Base-by-base conservation (phyloP, 2,113 vertebrate species). In the Anolis carolinensis region DNA sequence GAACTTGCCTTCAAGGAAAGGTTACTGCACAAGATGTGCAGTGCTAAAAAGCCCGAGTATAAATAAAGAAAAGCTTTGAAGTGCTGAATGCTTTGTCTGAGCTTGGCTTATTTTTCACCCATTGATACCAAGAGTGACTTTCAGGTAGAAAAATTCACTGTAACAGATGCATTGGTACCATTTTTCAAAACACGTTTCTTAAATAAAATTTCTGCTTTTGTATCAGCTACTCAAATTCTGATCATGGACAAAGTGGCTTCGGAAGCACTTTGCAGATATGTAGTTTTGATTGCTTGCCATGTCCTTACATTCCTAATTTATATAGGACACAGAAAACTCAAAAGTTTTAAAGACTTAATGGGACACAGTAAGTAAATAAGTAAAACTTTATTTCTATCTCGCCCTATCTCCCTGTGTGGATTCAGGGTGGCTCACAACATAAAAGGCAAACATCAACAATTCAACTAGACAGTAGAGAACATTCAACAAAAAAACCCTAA, bases 31-130 rank as follows among this genome's bases (percentile, higher is more conserved):
- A 86, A 91, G 72, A 68, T 91, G 85, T 93, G 92, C 88, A 80
- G 91, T 93, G 91, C 91, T 92, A 91, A 89, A 84, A 93, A 92
- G 89, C 88, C 87, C 89, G 82, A 93, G 89, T 90, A 88, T 93
- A 92, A 95, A 95, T 95, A 95, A 93, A 94, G 89, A 92, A 86
- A 93, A 93, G 90, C 77, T 91, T 84, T 86, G 90, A 92, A 90
- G 92, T 87, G 93, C 7, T 0, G 91, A 93, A 74, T 88, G 90
- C 81, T 92, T 76, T 0, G 23, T 50, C 79, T 89, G 44, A 20
- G 39, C 79, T 79, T 86, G 25, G 59, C 65, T 52, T 82, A 63
- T 1, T 63, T 7, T 84, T 85, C 0, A 0, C 21, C 85, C 18
- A 0, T 0, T 7, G 75, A 85, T 34, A 10, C 0, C 55, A 59